A percentile compares a stretch with the other conserved stretches of the same genome.
These are phyloP conservation scores for Acronicta alni DNA, from an alignment of 2,888 invertebrate genomes.

Conservation along the genomic window DNA sequence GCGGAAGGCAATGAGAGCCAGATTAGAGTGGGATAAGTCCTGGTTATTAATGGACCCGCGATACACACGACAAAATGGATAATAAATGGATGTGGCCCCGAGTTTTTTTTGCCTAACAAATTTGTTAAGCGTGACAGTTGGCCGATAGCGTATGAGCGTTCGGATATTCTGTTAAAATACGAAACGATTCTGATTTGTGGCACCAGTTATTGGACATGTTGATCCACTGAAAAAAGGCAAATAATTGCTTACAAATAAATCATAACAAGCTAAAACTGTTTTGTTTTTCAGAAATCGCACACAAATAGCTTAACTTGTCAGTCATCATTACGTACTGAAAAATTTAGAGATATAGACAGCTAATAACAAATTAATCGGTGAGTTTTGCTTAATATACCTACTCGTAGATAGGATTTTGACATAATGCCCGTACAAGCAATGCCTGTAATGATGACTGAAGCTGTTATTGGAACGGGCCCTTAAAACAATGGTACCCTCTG, in stretches of 20 bases:
- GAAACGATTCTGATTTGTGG: conserved; percentile 28
- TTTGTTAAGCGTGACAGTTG: conserved; percentile 57
- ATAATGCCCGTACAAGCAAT: too few species aligned
- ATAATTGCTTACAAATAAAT: not conserved
- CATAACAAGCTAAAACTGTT: not conserved
- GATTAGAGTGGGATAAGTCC: conserved; percentile 86
- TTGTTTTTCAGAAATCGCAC: not conserved
- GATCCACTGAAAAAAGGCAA: conserved; percentile 2
- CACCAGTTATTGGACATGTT: not conserved
- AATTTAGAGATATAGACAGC: too few species aligned
- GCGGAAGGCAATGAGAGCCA: conserved; percentile 87
- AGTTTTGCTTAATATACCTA: too few species aligned
- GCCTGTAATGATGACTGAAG: too few species aligned
- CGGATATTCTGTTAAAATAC: conserved; percentile 42
- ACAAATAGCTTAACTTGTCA: not conserved
- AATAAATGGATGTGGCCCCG: conserved; percentile 77
- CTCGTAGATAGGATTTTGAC: too few species aligned
- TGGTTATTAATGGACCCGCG: conserved; percentile 87
- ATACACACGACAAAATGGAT: conserved; percentile 83
- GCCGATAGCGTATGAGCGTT: conserved; percentile 52
- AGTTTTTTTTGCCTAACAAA: conserved; percentile 63
- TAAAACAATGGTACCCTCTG: too few species aligned
- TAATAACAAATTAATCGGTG: too few species aligned
- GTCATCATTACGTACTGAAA: too few species aligned
- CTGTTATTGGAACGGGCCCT: too few species aligned